These are phyloP conservation scores for Graphium colonna DNA, from an alignment of 2,888 invertebrate genomes.

Conservation along the genomic window DNA sequence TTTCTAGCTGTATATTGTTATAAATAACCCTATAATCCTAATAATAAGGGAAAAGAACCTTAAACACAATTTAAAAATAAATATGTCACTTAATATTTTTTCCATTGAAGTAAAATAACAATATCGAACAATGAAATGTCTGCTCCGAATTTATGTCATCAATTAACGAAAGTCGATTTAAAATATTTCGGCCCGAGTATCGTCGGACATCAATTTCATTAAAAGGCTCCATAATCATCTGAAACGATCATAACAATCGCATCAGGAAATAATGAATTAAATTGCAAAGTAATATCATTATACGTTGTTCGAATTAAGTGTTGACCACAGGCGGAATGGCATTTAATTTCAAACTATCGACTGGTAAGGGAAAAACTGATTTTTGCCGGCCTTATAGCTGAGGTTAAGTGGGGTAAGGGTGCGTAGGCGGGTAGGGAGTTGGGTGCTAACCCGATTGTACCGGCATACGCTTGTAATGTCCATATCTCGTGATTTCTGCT, in stretches of 20 bases:
- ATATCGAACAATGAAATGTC: conserved; percentile 7
- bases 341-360: conserved; percentile 76
- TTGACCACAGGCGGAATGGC: conserved; percentile 73
- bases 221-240: conserved; percentile 62
- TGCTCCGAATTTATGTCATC: conserved; percentile 20
- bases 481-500: conserved; percentile 46
- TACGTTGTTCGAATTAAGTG: conserved; percentile 71
- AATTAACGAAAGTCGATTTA: conserved; percentile 24
- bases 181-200: conserved; percentile 37
- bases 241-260: conserved; percentile 49
- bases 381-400: conserved; percentile 50
- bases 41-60: too few species aligned
- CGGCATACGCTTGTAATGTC: conserved; percentile 40
- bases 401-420: conserved; percentile 46
- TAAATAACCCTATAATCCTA: too few species aligned
- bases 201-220: conserved; percentile 69
- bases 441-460: conserved; percentile 21
- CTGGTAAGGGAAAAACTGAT: conserved; percentile 67
- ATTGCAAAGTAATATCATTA: conserved; percentile 71
- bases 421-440: conserved; percentile 36
- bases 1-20: too few species aligned
- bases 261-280: conserved; percentile 71
- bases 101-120: not conserved
- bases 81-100: not conserved
- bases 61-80: too few species aligned